A percentile compares a stretch with the other conserved stretches of the same genome.
Conservation (phyloP, 2,888 invertebrate species). For the Amphipoea lucens region DNA sequence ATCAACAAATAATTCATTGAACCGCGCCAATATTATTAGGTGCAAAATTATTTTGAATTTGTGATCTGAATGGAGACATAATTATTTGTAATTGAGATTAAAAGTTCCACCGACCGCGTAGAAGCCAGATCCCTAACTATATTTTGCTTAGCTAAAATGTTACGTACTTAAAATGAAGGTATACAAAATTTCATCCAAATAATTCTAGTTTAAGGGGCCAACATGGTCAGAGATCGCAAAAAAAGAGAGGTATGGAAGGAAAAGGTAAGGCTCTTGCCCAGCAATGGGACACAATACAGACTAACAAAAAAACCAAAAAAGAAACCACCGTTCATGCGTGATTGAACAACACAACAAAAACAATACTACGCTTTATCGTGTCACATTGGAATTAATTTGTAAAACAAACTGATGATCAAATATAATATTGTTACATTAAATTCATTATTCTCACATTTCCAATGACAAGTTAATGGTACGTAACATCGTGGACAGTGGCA, state of each 20-base stretch:
- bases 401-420: background rate
- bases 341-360: background rate
- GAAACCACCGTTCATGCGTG: background rate
- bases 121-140: too few relatives aligned
- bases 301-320: background rate
- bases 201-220: background rate
- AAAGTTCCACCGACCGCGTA: too few relatives aligned
- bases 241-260: too few relatives aligned
- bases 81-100: background rate
- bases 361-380: background rate
- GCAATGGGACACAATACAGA: background rate
- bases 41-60: conserved; percentile 9
- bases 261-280: background rate
- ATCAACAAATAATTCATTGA: conserved; percentile 21
- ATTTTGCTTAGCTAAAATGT: background rate
- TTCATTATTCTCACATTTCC: background rate
- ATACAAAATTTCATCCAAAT: background rate
- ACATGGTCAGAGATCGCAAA: background rate
- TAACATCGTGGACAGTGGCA: conserved; percentile 1
- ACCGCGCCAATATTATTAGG: background rate
- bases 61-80: background rate
- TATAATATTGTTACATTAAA: background rate
- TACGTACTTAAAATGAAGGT: background rate
- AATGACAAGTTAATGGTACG: background rate
- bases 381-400: background rate